A percentile compares a stretch with the other conserved stretches of the same genome.
Conservation (phyloP, 2,888 invertebrate genomes). For the Frankliniella fusca region DNA sequence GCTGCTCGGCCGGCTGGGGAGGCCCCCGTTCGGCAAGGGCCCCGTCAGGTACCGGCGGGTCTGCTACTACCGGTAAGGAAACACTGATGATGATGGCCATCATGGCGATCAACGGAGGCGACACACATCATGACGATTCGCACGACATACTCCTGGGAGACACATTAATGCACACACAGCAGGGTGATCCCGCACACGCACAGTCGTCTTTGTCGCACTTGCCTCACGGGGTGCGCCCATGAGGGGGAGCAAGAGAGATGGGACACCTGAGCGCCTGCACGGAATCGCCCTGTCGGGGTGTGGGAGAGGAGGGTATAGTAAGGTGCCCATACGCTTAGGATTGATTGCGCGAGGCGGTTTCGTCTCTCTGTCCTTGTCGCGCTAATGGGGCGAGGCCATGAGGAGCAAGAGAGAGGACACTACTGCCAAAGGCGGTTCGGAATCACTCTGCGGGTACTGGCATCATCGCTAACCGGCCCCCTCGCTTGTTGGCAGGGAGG, state of each 20-base stretch:
- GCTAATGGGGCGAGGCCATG: too few relatives aligned
- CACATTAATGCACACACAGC: too few relatives aligned
- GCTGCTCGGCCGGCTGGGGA: neutral
- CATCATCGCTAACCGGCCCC: neutral
- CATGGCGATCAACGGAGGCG: neutral
- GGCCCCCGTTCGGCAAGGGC: neutral
- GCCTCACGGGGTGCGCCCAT: neutral
- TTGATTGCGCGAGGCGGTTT: too few relatives aligned
- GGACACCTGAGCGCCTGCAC: neutral
- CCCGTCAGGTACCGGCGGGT: constrained; percentile 9
- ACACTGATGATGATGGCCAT: neutral
- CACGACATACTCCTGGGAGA: neutral
- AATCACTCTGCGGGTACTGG: too few relatives aligned
- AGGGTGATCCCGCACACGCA: too few relatives aligned
- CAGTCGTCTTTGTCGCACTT: too few relatives aligned
- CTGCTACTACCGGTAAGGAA: constrained; percentile 17
- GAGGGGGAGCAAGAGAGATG: neutral
- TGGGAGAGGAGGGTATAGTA: too few relatives aligned
- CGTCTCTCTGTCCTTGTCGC: too few relatives aligned
- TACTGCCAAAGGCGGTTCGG: too few relatives aligned
- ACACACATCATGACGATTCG: neutral
- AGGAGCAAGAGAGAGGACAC: too few relatives aligned
- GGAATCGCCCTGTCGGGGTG: too few relatives aligned
- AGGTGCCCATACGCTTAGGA: too few relatives aligned
- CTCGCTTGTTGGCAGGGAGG: constrained; percentile 33